A percentile compares a stretch with the other conserved stretches of the same genome.
Evolutionary conservation across 2,888 invertebrate genomes (phyloP).

Genomic region (Melikaiella ostensackeni): DNA sequence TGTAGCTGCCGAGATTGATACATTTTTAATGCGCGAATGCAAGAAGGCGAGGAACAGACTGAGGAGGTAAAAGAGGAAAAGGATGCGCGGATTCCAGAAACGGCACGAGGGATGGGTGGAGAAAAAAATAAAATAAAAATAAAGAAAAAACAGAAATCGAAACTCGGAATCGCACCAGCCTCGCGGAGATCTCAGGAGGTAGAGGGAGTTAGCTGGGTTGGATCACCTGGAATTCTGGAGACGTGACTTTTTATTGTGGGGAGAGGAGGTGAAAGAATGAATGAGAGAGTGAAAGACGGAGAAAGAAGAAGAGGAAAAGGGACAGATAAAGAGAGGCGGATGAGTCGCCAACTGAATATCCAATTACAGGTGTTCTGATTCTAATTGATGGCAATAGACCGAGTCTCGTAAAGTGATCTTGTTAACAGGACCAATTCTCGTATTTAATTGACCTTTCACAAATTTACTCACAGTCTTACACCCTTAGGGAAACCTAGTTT

Average conservation of each 20-base stretch:
- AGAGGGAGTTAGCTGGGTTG: slow-evolving; percentile 39
- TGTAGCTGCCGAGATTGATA: slow-evolving; percentile 57
- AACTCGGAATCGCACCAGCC: slow-evolving; percentile 41
- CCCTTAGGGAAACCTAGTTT: too few relatives aligned
- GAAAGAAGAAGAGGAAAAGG: slow-evolving; percentile 19
- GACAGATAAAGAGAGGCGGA: slow-evolving; percentile 28
- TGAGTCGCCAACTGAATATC: slow-evolving; percentile 41
- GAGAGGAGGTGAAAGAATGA: slow-evolving; percentile 49
- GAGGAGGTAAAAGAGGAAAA: slow-evolving; percentile 36
- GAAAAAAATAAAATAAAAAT: slow-evolving; percentile 56
- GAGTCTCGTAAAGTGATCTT: background rate
- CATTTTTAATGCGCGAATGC: slow-evolving; percentile 61
- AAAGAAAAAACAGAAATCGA: slow-evolving; percentile 61
- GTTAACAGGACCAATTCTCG: slow-evolving; percentile 16
- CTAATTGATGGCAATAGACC: slow-evolving; percentile 40
- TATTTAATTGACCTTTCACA: slow-evolving; percentile 14
- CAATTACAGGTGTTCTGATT: slow-evolving; percentile 44
- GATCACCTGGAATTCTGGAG: slow-evolving; percentile 55
- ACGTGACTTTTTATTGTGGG: slow-evolving; percentile 45
- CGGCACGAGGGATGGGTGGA: slow-evolving; percentile 48
- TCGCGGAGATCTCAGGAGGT: slow-evolving; percentile 27
- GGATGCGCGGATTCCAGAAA: slow-evolving; percentile 50
- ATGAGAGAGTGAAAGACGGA: slow-evolving; percentile 48
- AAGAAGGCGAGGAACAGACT: slow-evolving; percentile 39
- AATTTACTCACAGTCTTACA: too few relatives aligned